Base-by-base conservation (phyloP, 2,797 vertebrate genomes). In the Fistularia tabacaria region DNA sequence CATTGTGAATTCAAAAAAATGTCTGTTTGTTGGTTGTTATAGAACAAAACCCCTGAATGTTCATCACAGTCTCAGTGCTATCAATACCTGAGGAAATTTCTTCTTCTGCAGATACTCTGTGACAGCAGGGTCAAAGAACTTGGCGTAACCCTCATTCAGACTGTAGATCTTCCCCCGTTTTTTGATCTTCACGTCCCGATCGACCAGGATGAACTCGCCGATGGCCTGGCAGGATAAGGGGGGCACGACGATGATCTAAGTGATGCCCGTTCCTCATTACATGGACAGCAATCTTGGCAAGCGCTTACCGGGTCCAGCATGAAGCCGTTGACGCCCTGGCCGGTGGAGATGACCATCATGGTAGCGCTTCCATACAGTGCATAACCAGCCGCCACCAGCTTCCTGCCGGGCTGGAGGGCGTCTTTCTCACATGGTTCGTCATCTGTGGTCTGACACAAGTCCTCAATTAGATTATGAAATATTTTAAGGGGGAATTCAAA, bases 351-450 rank as follows among this genome's bases (percentile, higher is more conserved):
- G 14, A 98, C 95, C 80, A 99, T 63, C 96, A 98, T 96, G 47
- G 96, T 98, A 75, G 97, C 97, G 40, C 97, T 99, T 54, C 97
- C 97, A 0, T 98, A 99, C 45, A 99, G 88, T 0, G 96, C 95
- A 1, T 99, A 99, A 36, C 96, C 97, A 1, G 96, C 95, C 0
- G 95, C 96, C 37, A 99, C 93, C 0, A 99, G 89, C 64, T 94
- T 91, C 57, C 93, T 92, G 4, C 97, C 97, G 0, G 95, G 85
- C 54, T 97, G 94, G 38, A 98, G 83, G 14, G 95, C 94, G 7
- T 98, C 95, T 38, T 92, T 90, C 66, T 93, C 93, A 44, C 56
- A 86, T n/a, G 97, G 96, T 10, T 93, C 91, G 3, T 49, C 83
- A 0, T 90, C 67, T 7, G 92, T 87, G 36, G 71, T 63, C 96